A percentile compares a stretch with the other conserved stretches of the same genome.
These are phyloP conservation scores for Amblyjoppa proteus DNA, from an alignment of 2,888 invertebrate species.

Conservation along the genomic window DNA sequence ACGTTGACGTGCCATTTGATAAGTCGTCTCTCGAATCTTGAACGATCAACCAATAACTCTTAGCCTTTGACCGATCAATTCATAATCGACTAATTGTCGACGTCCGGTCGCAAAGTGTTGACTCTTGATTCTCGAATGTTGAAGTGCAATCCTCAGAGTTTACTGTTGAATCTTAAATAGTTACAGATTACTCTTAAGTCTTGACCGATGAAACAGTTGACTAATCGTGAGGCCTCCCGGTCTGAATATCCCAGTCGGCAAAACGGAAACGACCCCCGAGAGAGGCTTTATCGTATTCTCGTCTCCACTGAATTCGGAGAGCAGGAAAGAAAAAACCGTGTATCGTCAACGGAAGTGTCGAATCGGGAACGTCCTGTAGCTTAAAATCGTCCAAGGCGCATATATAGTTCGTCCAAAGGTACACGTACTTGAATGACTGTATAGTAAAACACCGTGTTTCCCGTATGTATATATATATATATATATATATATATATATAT, in stretches of 20 bases:
- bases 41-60: not conserved
- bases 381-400: not conserved
- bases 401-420: constrained; percentile 5
- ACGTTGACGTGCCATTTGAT: not conserved
- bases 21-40: not conserved
- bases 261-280: no score
- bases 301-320: not conserved
- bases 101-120: not conserved
- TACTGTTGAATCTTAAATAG: no score
- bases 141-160: no score
- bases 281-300: not conserved
- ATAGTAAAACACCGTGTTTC: constrained; percentile 3
- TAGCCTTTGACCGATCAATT: not conserved
- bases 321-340: not conserved
- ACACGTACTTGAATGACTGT: constrained; percentile 22
- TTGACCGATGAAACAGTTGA: not conserved
- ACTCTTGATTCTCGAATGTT: not conserved
- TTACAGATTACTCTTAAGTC: no score
- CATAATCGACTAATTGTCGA: no score
- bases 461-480: constrained; percentile 46
- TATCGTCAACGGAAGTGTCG: not conserved
- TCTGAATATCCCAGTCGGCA: not conserved
- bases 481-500: no score
- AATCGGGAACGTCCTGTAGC: constrained; percentile 38
- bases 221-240: not conserved